Evolutionary conservation across 1,140 invertebrate genomes (phyloP).

Genomic region (Neoseiulus cucumeris): DNA sequence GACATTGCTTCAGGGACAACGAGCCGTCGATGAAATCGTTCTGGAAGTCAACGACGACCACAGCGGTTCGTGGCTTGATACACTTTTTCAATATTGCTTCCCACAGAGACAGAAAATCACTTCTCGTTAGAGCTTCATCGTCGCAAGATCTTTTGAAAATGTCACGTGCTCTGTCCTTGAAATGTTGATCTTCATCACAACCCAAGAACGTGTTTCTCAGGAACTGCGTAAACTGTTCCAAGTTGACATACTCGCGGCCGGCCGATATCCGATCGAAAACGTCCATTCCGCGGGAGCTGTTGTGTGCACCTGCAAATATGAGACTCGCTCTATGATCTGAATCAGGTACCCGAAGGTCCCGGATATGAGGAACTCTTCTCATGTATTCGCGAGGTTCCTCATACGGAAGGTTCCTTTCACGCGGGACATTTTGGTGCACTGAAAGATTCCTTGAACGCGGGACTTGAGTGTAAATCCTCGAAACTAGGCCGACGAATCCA

Average conservation of each 20-base stretch:
- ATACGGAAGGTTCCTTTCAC: too few relatives aligned
- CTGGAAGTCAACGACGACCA: slow-evolving; percentile 88
- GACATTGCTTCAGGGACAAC: slow-evolving; percentile 73
- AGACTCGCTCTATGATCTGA: too few relatives aligned
- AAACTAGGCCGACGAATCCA: too few relatives aligned
- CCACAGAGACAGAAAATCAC: background rate
- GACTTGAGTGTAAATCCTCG: too few relatives aligned
- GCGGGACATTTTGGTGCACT: too few relatives aligned
- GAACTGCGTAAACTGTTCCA: background rate
- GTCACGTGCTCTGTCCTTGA: background rate
- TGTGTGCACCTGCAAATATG: too few relatives aligned
- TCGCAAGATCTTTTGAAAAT: background rate
- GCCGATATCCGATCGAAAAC: background rate
- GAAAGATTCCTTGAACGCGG: too few relatives aligned
- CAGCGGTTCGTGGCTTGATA: slow-evolving; percentile 59
- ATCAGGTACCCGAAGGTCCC: too few relatives aligned
- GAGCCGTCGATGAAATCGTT: slow-evolving; percentile 94
- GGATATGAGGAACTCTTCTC: too few relatives aligned
- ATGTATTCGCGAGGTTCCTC: too few relatives aligned
- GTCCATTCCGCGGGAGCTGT: background rate
- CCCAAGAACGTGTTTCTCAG: background rate
- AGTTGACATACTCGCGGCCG: background rate
- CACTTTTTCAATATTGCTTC: background rate
- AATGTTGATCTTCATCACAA: background rate
- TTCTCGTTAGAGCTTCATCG: background rate